Percentiles rank a stretch among this genome's conserved stretches.
Conservation (phyloP, 2,113 vertebrate genomes). For the Gopherus flavomarginatus region DNA sequence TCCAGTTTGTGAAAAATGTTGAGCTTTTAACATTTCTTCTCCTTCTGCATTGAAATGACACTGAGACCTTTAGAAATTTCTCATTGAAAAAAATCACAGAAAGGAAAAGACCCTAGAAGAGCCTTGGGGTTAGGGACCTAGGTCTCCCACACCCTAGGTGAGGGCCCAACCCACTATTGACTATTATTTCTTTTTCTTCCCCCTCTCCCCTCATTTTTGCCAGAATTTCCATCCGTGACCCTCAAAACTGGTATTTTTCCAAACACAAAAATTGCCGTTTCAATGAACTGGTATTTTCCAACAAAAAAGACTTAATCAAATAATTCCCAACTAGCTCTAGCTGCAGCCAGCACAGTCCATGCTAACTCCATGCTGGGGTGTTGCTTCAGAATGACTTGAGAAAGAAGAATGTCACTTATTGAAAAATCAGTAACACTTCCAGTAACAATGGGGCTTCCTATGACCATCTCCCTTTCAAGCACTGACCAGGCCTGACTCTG, state of each 20-base stretch:
- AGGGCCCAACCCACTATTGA: neutral
- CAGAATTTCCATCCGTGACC: neutral
- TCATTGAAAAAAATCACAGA: neutral
- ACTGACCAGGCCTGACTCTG: slow-evolving; percentile 1
- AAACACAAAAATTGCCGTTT: neutral
- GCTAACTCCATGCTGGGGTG: neutral
- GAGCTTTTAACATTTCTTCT: neutral
- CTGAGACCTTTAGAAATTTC: neutral
- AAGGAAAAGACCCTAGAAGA: neutral
- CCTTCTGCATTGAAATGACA: neutral
- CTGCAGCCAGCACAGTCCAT: neutral
- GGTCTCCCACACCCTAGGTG: neutral
- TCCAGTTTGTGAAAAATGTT: neutral
- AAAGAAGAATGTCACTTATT: slow-evolving; percentile 25
- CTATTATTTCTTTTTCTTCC: neutral
- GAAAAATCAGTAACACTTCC: slow-evolving; percentile 21
- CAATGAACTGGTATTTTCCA: neutral
- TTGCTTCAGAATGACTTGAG: slow-evolving; percentile 35
- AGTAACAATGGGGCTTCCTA: slow-evolving; percentile 38
- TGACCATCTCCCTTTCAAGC: neutral
- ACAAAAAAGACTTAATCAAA: neutral
- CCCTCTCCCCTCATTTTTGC: neutral
- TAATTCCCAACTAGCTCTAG: neutral
- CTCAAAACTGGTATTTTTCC: neutral
- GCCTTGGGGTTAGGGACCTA: no score